These are phyloP conservation scores for Macaca fascicularis DNA, from an alignment of 2,113 vertebrate species.

Conservation along the genomic window T2T-MFA8v1.1 NC_088388.1:114127001-114127500, in stretches of 20 bases:
- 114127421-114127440: constrained; percentile 28
- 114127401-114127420: background rate
- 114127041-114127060: background rate
- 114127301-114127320: constrained; percentile 34
- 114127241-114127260: constrained; percentile 70
- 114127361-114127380: constrained; percentile 24
- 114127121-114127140: constrained; percentile 53
- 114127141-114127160: constrained; percentile 10
- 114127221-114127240: constrained; percentile 75
- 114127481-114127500: background rate
- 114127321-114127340: constrained; percentile 42
- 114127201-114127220: constrained; percentile 65
- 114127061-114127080: background rate
- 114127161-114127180: constrained; percentile 67
- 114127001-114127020: background rate
- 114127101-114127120: constrained; percentile 44
- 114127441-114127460: background rate
- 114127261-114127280: constrained; percentile 70
- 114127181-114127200: constrained; percentile 56
- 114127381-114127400: background rate
- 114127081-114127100: background rate
- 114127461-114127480: accelerated
- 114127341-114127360: background rate
- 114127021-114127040: background rate
- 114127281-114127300: constrained; percentile 57